Conservation (phyloP, 2,888 invertebrate species). For the Nemotelus pantherinus region DNA sequence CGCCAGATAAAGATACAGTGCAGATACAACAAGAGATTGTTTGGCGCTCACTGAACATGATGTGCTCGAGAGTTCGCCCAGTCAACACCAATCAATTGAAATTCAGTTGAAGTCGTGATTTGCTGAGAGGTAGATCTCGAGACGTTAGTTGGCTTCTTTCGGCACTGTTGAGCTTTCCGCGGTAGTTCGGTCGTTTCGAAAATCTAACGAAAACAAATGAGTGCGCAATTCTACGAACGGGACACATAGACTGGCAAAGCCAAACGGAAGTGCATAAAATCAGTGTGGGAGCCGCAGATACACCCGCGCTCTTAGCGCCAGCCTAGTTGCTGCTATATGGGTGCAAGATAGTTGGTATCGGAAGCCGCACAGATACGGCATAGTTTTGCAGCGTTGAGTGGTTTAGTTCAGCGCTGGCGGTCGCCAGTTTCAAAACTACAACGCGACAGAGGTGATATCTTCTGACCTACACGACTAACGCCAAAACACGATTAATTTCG, state of each 20-base stretch:
- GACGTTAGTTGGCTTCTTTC: background rate
- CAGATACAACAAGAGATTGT: conserved; percentile 8
- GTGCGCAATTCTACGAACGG: background rate
- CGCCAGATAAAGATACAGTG: conserved; percentile 9
- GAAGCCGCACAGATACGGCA: background rate
- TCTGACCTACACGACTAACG: conserved; percentile 6
- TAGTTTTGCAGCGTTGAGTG: background rate
- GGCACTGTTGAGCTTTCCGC: conserved; percentile 7
- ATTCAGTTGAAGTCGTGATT: conserved; percentile 30
- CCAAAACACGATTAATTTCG: background rate
- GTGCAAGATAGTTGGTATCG: background rate
- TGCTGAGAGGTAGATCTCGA: conserved; percentile 13
- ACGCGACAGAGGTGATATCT: conserved; percentile 21
- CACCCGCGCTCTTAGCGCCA: conserved; percentile 3
- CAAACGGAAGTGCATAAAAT: conserved; percentile 26
- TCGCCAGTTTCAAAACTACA: conserved; percentile 15
- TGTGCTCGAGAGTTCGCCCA: background rate
- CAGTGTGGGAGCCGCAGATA: background rate
- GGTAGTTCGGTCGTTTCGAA: background rate
- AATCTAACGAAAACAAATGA: conserved; percentile 3
- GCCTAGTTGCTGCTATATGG: background rate
- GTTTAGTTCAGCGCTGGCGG: conserved; percentile 27
- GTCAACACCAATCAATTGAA: background rate
- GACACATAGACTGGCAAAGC: background rate
- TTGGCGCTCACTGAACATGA: background rate